Conservation (phyloP, 2,888 invertebrate genomes). For the Trissolcus brochymenae region DNA sequence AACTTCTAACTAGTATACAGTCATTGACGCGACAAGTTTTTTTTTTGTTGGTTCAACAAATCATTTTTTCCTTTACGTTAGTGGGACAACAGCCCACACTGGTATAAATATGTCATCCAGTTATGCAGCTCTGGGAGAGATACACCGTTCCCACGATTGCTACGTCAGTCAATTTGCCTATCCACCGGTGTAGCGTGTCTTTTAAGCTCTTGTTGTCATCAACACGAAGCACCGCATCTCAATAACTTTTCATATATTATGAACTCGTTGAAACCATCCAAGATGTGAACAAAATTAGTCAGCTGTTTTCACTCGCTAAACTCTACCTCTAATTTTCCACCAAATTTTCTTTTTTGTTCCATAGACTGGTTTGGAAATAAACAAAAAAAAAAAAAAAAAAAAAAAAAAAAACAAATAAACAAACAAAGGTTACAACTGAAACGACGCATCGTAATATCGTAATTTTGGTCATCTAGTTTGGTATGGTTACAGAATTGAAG, state of each 20-base stretch:
- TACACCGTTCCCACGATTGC: constrained; percentile 62
- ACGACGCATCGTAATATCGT: constrained; percentile 38
- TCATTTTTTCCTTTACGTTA: constrained; percentile 30
- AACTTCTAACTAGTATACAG: no score
- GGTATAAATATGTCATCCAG: constrained; percentile 18
- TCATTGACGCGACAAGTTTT: no score
- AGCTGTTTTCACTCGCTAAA: constrained; percentile 2
- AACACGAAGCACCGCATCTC: constrained; percentile 16
- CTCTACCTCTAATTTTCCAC: neutral
- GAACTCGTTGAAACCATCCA: neutral
- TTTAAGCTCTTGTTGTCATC: constrained; percentile 31
- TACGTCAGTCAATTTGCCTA: constrained; percentile 52
- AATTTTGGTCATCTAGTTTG: constrained; percentile 40
- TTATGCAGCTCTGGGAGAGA: constrained; percentile 40
- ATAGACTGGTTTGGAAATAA: no score
- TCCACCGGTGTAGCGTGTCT: constrained; percentile 28
- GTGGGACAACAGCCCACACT: constrained; percentile 41
- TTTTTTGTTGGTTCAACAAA: no score
- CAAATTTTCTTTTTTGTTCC: no score
- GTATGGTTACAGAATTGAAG: constrained; percentile 41
- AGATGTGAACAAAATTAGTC: neutral
- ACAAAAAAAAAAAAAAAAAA: neutral
- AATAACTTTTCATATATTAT: constrained; percentile 35
- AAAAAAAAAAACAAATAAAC: no score
- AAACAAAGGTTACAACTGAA: constrained; percentile 25